Percentiles rank a stretch among this genome's conserved stretches.
Conservation (phyloP, 2,888 invertebrate species). For the Amblyjoppa proteus region DNA sequence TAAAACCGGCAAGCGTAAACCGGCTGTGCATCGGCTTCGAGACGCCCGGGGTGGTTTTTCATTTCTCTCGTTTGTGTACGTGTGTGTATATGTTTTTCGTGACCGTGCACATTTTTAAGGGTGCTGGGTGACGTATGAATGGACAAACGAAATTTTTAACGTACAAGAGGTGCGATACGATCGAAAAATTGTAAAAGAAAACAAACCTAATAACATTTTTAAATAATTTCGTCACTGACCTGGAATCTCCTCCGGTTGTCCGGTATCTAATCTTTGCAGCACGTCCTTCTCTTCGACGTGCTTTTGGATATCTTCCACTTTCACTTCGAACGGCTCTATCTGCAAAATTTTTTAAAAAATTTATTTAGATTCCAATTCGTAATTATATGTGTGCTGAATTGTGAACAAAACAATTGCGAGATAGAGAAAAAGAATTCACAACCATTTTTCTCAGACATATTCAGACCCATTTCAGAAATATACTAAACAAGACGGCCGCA, state of each 20-base stretch:
- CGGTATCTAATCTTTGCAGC: constrained; percentile 77
- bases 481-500: not conserved
- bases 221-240: constrained; percentile 73
- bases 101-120: not conserved
- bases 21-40: constrained; percentile 46
- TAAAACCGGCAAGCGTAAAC: not conserved
- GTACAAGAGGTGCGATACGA: constrained; percentile 20
- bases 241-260: constrained; percentile 76
- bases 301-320: constrained; percentile 77
- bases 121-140: constrained; percentile 9
- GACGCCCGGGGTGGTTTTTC: constrained; percentile 46
- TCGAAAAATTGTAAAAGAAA: not conserved
- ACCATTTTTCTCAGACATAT: not conserved
- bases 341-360: constrained; percentile 58
- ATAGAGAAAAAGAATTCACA: too few species aligned
- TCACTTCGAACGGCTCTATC: constrained; percentile 81
- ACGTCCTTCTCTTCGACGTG: constrained; percentile 74
- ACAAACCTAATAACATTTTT: not conserved
- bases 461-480: not conserved
- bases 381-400: not conserved
- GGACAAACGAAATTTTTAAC: not conserved
- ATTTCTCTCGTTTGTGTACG: not conserved
- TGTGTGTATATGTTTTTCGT: constrained; percentile 24
- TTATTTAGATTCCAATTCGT: not conserved
- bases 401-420: too few species aligned